phyloP scores from a whole-genome alignment of 1,140 invertebrate species.

The Drosophila pallidifrons region DNA sequence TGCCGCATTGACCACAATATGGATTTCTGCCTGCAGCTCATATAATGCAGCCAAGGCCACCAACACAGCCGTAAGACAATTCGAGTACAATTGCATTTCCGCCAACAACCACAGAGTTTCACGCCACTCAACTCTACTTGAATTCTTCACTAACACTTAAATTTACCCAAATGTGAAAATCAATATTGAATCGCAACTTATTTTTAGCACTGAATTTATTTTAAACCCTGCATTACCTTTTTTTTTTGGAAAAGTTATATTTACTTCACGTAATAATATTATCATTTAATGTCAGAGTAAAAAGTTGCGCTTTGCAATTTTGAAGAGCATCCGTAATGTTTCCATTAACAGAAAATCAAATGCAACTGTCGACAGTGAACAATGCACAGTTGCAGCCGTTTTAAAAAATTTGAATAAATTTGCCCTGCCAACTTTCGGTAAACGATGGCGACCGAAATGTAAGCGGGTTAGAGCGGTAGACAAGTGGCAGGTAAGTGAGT shows the following conservation, averaged over 20 bases:
- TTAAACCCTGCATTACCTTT: background rate
- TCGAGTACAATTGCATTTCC: background rate
- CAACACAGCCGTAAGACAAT: background rate
- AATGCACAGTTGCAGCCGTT: slow-evolving; percentile 4
- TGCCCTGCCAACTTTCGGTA: background rate
- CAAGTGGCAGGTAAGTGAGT: background rate
- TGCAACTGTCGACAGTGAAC: background rate
- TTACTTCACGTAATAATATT: too few relatives aligned
- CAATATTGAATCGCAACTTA: background rate
- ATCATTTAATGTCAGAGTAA: too few relatives aligned
- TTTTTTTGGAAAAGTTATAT: background rate
- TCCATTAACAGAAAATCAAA: slow-evolving; percentile 22
- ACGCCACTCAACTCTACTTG: background rate
- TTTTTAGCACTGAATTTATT: background rate
- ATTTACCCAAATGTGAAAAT: background rate
- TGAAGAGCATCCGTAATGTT: background rate
- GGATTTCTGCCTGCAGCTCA: slow-evolving; percentile 1
- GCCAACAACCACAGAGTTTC: background rate
- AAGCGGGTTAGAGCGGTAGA: background rate
- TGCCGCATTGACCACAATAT: slow-evolving; percentile 4
- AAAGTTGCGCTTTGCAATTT: background rate
- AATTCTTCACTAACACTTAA: background rate
- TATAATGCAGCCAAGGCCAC: background rate
- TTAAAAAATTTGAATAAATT: slow-evolving; percentile 10
- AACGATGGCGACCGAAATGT: background rate